Evolutionary conservation across 1,140 invertebrate species (phyloP), one percentile per base, ranked within the genome.

Genomic region (Bombus polaris): DNA sequence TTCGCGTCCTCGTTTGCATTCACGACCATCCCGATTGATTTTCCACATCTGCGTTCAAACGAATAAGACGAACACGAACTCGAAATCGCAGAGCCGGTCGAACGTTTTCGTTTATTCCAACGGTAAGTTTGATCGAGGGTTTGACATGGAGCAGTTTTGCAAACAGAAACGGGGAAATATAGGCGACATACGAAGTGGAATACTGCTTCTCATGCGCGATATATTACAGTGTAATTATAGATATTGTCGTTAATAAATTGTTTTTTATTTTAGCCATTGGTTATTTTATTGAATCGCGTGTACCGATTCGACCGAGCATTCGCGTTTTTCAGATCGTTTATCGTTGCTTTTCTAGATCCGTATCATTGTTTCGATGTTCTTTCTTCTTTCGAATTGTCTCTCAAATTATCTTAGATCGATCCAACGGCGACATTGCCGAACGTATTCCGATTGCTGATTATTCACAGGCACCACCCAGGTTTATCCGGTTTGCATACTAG

Each of bases 171-270:
- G 65, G 59, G 73, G 32, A 85, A 73, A 57, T 57, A 76, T 78
- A 92, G 90, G 92, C 83, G 83, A 93, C 92, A 88, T 91, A 92
- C 91, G 92, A 93, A 93, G 86, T 92, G 78, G 92, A 93, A 91
- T 91, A 93, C 91, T 93, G 92, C 92, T 94, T 94, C 92, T 91
- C 93, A 93, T 90, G 91, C 91, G 90, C 88, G 91, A 91, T 94
- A 93, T 91, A 94, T 93, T 90, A 91, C 93, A 94, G 93, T 94
- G 92, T 94, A 94, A 94, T 94, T 94, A 94, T 94, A 83, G 73
- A 37, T 62, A 83, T 77, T 76, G 91, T 94, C 94, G 94, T 94
- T 94, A 94, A 94, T 94, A 94, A 94, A 94, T 94, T 94, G 94
- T 94, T 94, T 94, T 94, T 94, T 93, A 93, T 93, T 94, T 93